Conservation (phyloP, 2,797 vertebrate species). For the Oceanodroma leucorhoa region DNA sequence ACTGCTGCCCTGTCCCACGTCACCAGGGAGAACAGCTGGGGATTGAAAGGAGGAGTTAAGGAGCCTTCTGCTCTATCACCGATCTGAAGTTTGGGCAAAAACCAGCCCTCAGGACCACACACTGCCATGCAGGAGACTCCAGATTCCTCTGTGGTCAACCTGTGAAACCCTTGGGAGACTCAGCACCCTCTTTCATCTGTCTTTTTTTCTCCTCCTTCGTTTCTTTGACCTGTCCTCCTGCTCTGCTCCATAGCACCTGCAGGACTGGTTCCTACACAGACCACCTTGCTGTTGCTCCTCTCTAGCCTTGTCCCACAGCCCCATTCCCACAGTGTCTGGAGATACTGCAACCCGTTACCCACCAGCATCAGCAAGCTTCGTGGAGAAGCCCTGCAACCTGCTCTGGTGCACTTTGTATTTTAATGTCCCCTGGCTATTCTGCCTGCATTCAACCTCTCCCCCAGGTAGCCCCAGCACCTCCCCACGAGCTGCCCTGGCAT, state of each 20-base stretch:
- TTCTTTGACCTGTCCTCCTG: neutral
- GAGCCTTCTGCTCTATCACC: neutral
- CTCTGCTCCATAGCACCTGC: neutral
- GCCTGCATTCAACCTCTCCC: neutral
- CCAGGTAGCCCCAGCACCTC: neutral
- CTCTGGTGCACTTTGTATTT: neutral
- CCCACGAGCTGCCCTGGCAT: neutral
- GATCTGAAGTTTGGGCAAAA: neutral
- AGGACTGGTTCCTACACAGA: accelerated
- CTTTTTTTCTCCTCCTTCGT: neutral
- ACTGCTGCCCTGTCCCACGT: neutral
- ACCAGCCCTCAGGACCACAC: neutral
- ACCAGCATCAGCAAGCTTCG: neutral
- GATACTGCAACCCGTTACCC: accelerated
- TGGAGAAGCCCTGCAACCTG: neutral
- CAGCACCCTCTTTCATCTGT: neutral
- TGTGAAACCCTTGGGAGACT: neutral
- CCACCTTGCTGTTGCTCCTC: neutral
- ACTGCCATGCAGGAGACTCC: accelerated
- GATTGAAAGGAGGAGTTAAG: neutral
- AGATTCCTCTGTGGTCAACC: neutral
- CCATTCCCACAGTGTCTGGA: neutral
- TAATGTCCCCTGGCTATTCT: neutral
- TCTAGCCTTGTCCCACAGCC: neutral
- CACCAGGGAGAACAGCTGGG: neutral